Percentiles rank a stretch among this genome's conserved stretches.
These are phyloP conservation scores for Etheostoma perlongum DNA, from an alignment of 2,797 vertebrate genomes.

Conservation along the genomic window DNA sequence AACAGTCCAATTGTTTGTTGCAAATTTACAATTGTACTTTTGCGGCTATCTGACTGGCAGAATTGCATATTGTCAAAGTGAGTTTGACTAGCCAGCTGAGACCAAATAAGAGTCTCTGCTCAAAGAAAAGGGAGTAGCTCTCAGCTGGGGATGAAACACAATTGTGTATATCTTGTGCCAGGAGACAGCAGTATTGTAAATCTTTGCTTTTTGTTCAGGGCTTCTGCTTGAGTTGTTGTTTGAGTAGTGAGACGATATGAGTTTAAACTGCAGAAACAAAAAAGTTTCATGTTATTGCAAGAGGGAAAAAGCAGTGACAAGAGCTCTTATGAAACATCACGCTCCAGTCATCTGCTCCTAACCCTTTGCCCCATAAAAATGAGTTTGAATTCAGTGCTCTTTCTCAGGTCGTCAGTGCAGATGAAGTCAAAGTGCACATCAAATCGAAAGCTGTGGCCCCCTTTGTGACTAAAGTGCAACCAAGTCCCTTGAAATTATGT, in stretches of 20 bases:
- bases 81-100: slow-evolving; percentile 45
- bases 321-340: slow-evolving; percentile 13
- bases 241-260: slow-evolving; percentile 13
- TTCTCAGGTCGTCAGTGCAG: slow-evolving; percentile 6
- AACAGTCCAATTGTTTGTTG: slow-evolving; percentile 2
- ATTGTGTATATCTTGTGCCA: slow-evolving; percentile 23
- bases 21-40: slow-evolving; percentile 10
- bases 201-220: slow-evolving; percentile 41
- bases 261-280: slow-evolving; percentile 35
- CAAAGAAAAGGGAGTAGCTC: slow-evolving; percentile 28
- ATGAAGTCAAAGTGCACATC: slow-evolving; percentile 17
- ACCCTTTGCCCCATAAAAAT: slow-evolving; percentile 40
- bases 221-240: slow-evolving; percentile 30
- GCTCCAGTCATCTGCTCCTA: slow-evolving; percentile 27
- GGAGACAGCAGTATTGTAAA: slow-evolving; percentile 49
- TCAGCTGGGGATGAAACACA: slow-evolving; percentile 48
- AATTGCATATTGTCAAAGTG: slow-evolving; percentile 54
- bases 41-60: slow-evolving; percentile 25
- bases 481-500: background rate
- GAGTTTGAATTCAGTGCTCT: background rate
- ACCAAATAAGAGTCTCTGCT: slow-evolving; percentile 58
- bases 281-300: slow-evolving; percentile 24
- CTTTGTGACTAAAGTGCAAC: slow-evolving; percentile 21
- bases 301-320: slow-evolving; percentile 8
- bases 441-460: slow-evolving; percentile 5